phyloP scores from a whole-genome alignment of 2,888 invertebrate genomes.

The Andrena bicolor region DNA sequence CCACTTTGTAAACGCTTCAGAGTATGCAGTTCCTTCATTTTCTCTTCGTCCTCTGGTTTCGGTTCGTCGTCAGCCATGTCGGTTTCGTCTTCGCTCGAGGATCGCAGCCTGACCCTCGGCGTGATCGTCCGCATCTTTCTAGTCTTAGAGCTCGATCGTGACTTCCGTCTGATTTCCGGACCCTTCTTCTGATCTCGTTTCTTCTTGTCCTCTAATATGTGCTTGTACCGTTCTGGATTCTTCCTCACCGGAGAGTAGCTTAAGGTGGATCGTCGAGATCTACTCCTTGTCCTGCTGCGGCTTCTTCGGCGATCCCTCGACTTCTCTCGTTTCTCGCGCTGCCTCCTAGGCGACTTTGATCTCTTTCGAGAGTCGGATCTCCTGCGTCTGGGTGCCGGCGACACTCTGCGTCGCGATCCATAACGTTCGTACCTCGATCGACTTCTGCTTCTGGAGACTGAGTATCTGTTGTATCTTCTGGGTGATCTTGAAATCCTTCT shows the following conservation, averaged over 20 bases:
- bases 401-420: conserved; percentile 73
- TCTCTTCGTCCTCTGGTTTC: conserved; percentile 87
- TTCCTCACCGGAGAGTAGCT: conserved; percentile 90
- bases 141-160: conserved; percentile 76
- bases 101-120: conserved; percentile 82
- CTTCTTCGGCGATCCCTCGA: conserved; percentile 74
- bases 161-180: conserved; percentile 79
- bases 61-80: conserved; percentile 86
- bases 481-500: conserved; percentile 76
- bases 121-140: conserved; percentile 75
- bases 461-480: conserved; percentile 77
- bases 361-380: conserved; percentile 79
- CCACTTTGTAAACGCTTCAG: conserved; percentile 89
- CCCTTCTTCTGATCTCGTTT: conserved; percentile 87
- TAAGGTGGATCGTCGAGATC: conserved; percentile 85
- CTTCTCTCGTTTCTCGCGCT: conserved; percentile 67
- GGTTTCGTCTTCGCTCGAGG: conserved; percentile 84
- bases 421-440: conserved; percentile 78
- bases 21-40: conserved; percentile 89
- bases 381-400: conserved; percentile 71
- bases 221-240: conserved; percentile 89
- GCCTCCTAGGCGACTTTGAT: conserved; percentile 70
- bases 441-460: conserved; percentile 78
- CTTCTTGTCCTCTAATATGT: conserved; percentile 88
- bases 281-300: conserved; percentile 82